Evolutionary conservation across 2,113 vertebrate species (phyloP).

Genomic region (Orycteropus afer): DNA sequence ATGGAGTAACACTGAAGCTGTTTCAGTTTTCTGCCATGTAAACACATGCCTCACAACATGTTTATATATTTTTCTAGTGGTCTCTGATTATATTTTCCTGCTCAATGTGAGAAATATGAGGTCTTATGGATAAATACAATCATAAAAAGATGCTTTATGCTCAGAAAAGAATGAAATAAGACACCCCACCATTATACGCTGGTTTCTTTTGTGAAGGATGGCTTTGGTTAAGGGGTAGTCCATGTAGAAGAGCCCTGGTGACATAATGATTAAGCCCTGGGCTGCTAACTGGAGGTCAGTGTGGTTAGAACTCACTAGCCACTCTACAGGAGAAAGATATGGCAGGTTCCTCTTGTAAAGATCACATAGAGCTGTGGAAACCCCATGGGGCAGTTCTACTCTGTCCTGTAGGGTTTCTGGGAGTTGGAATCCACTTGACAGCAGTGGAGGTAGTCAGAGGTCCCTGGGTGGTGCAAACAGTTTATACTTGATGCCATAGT

Average conservation of each 20-base stretch:
- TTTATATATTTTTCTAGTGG: background rate
- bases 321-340: background rate
- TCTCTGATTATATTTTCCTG: slow-evolving; percentile 11
- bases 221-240: background rate
- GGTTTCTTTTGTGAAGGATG: background rate
- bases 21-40: background rate
- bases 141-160: background rate
- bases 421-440: no score
- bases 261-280: background rate
- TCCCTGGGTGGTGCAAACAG: no score
- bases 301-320: background rate
- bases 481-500: no score
- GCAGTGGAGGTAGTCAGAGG: no score
- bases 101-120: background rate
- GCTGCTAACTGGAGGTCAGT: background rate
- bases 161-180: background rate
- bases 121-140: background rate
- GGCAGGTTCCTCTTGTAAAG: background rate
- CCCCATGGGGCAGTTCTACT: background rate
- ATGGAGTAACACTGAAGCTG: accelerated
- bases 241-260: background rate
- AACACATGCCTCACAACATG: background rate
- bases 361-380: background rate
- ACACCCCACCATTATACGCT: background rate
- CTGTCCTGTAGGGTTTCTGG: background rate